These are phyloP conservation scores for Trisateles emortualis DNA, from an alignment of 2,888 invertebrate genomes.

Conservation along the genomic window DNA sequence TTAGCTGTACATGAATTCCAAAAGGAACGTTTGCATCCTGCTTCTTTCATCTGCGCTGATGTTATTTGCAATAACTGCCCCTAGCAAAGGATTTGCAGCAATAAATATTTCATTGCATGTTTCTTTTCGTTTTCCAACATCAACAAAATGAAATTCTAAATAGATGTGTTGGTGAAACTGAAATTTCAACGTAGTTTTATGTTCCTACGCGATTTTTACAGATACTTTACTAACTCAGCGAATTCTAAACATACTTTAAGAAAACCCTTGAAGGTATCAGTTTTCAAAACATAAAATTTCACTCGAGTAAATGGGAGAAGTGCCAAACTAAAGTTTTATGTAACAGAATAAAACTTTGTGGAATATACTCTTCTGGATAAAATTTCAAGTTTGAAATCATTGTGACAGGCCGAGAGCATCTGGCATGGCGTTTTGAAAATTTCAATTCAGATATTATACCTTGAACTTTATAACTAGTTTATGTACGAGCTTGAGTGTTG, in stretches of 20 bases:
- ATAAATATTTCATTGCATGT: neutral
- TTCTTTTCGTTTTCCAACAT: neutral
- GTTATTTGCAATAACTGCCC: neutral
- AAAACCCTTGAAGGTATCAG: conserved; percentile 30
- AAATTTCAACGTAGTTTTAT: neutral
- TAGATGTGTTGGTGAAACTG: neutral
- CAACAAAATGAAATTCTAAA: neutral
- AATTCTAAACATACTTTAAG: conserved; percentile 24
- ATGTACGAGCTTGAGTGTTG: neutral
- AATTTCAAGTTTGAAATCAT: conserved; percentile 50
- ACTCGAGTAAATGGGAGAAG: conserved; percentile 46
- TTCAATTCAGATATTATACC: conserved; percentile 31
- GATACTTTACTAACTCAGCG: conserved; percentile 15
- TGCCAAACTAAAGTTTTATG: conserved; percentile 48
- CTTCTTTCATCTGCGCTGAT: neutral
- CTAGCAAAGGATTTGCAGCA: neutral
- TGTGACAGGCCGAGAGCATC: conserved; percentile 37
- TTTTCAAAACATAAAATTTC: conserved; percentile 52
- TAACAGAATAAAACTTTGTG: conserved; percentile 48
- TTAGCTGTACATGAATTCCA: conserved; percentile 13
- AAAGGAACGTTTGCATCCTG: neutral
- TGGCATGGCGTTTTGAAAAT: conserved; percentile 32
- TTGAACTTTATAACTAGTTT: conserved; percentile 26
- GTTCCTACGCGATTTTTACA: neutral
- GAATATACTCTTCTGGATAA: conserved; percentile 43